Evolutionary conservation across 2,113 vertebrate species (phyloP).

Genomic region (Ophthalmolycus amberensis): DNA sequence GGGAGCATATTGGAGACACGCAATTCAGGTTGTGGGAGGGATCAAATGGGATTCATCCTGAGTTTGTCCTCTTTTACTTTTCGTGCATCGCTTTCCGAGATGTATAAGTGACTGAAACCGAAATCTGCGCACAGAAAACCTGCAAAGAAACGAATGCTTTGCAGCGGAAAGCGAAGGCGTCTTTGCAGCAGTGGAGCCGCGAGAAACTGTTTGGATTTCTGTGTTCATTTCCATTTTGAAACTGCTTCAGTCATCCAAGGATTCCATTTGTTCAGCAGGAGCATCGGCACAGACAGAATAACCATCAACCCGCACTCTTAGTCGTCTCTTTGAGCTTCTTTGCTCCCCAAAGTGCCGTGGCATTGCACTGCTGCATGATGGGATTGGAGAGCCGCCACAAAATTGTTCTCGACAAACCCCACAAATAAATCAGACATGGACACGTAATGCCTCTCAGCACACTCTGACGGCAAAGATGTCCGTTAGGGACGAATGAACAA

Average conservation of each 20-base stretch:
- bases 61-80: background rate
- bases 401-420: background rate
- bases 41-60: background rate
- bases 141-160: background rate
- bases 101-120: background rate
- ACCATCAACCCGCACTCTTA: conserved; percentile 20
- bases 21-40: conserved; percentile 1
- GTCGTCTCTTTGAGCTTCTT: conserved; percentile 12
- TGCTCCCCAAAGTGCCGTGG: conserved; percentile 27
- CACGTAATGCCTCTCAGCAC: background rate
- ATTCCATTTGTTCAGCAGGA: conserved; percentile 55
- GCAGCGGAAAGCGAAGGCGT: background rate
- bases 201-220: conserved; percentile 2
- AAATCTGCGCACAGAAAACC: background rate
- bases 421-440: background rate
- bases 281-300: conserved; percentile 36
- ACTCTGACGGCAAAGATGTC: background rate
- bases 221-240: conserved; percentile 31
- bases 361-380: conserved; percentile 9
- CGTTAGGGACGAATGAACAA: background rate
- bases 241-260: conserved; percentile 39
- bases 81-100: background rate
- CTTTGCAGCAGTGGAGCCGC: background rate
- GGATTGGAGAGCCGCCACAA: background rate
- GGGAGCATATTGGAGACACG: background rate